Percentiles rank a stretch among this genome's conserved stretches.
Conservation (phyloP, 1,140 invertebrate species). For the Drosophila sucinea region DNA sequence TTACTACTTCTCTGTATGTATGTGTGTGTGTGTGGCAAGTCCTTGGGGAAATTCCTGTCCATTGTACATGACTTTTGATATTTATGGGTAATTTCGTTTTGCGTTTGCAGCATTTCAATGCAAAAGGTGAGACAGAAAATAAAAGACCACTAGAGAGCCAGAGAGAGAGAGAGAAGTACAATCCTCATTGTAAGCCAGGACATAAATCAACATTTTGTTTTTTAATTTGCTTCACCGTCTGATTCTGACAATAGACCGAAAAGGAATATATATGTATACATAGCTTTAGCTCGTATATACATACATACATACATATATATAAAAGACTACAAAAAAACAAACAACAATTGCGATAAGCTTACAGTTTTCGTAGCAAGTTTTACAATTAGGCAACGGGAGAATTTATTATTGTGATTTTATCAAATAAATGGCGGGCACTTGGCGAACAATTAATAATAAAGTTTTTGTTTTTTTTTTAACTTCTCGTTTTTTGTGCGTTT, state of each 20-base stretch:
- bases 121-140: conserved; percentile 24
- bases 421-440: conserved; percentile 75
- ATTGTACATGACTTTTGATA: conserved; percentile 82
- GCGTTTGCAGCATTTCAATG: conserved; percentile 77
- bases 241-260: conserved; percentile 69
- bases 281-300: conserved; percentile 13
- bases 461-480: conserved; percentile 43
- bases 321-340: conserved; percentile 27
- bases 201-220: conserved; percentile 82
- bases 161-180: not conserved
- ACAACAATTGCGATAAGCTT: conserved; percentile 41
- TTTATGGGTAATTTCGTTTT: conserved; percentile 80
- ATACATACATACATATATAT: conserved; percentile 17
- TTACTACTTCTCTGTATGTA: conserved; percentile 24
- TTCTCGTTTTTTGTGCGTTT: conserved; percentile 5
- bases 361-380: conserved; percentile 65
- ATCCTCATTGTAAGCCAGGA: conserved; percentile 27
- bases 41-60: conserved; percentile 77
- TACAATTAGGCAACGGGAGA: conserved; percentile 71
- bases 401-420: conserved; percentile 79
- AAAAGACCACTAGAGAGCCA: conserved; percentile 2
- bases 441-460: conserved; percentile 80
- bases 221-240: conserved; percentile 72
- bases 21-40: conserved; percentile 33
- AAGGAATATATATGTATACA: conserved; percentile 13